Evolutionary conservation across 1,140 invertebrate genomes (phyloP).

Genomic region (Myzus persicae): DNA sequence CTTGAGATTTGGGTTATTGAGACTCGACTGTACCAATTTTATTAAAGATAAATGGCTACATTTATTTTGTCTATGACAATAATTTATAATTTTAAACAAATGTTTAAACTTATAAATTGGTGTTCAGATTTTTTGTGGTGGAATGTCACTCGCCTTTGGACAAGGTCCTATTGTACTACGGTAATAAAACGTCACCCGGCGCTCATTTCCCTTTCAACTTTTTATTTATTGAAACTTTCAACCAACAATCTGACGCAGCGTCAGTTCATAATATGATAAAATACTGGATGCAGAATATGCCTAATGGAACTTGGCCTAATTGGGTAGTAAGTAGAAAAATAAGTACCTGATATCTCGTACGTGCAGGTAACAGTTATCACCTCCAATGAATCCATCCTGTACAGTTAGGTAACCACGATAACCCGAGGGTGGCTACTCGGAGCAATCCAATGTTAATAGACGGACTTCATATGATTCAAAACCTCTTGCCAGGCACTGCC

Average conservation of each 20-base stretch:
- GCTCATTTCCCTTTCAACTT: constrained; percentile 69
- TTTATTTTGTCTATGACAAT: no score
- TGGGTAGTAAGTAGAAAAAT: constrained; percentile 68
- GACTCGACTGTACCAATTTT: no score
- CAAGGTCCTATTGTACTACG: constrained; percentile 65
- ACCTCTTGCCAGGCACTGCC: constrained; percentile 77
- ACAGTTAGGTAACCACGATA: constrained; percentile 81
- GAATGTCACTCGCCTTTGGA: constrained; percentile 64
- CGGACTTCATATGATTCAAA: constrained; percentile 76
- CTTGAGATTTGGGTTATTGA: no score
- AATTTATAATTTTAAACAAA: no score
- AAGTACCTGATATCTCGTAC: no score
- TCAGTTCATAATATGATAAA: constrained; percentile 68
- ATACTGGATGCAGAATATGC: constrained; percentile 68
- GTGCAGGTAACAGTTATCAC: no score
- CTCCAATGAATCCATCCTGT: no score
- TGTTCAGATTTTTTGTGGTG: constrained; percentile 65
- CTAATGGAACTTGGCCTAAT: constrained; percentile 66
- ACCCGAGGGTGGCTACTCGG: constrained; percentile 71
- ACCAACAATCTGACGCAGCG: constrained; percentile 64
- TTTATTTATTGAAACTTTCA: constrained; percentile 68
- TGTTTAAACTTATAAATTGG: no score
- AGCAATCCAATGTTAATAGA: constrained; percentile 73
- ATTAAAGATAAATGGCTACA: no score
- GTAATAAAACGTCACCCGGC: constrained; percentile 63